Base-by-base conservation (phyloP, 2,797 vertebrate species). In the Gymnothorax reevesii region DNA sequence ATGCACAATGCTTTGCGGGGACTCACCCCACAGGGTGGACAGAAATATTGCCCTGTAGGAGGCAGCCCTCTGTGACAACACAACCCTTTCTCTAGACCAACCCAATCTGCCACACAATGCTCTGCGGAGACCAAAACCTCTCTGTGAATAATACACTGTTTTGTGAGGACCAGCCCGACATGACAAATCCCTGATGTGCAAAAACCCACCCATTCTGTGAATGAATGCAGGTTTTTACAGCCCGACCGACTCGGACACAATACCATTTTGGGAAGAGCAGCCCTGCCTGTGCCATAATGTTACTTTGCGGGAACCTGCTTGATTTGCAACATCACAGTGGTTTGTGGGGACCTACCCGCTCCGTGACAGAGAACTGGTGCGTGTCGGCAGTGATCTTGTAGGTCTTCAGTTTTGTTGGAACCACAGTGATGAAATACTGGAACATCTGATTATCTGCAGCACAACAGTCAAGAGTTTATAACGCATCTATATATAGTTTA, bases 341-440 rank as follows among this genome's bases (percentile, higher is more conserved):
- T 22, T 3, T 66, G 49, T 71, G 83, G 55, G 27, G 87, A 90
- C 93, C 27, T 90, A 96, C 95, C 93, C 92, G 92, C 87, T 96
- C 96, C 0, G 95, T 96, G 88, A 97, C 95, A 0, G 96, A 96
- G 90, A 94, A 96, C 91, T 96, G 96, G 88, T 96, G 94, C 0
- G 93, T 96, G 33, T 96, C 95, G 57, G 96, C 95, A 60, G 94
- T 90, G 88, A 99, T 94, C 93, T 97, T 97, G 79, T 98, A 96
- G 0, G 99, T 99, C 89, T 98, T 96, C 85, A 99, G 96, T 91
- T 98, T 99, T 92, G 99, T 99, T 91, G 99, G 99, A 90, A 99
- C 99, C 83, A 99, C 97, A 92, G 98, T 99, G 94, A 99, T 97
- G 91, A 99, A 99, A 95, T 99, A 99, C 75, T 99, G 99, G 90